Evolutionary conservation across 1,140 invertebrate species (phyloP).

Genomic region (Sitophilus oryzae): DNA sequence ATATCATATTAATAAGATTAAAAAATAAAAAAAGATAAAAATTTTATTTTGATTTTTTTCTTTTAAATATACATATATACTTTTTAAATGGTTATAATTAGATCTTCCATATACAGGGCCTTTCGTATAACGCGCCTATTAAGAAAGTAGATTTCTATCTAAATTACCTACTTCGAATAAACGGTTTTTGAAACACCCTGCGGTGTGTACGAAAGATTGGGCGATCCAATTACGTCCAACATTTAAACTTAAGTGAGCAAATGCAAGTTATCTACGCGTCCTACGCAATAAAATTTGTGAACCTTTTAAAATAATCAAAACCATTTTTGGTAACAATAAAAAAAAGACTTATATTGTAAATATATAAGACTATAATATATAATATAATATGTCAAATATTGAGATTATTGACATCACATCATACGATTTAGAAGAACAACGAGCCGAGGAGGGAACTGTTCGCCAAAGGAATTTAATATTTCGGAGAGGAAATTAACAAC

Average conservation of each 20-base stretch:
- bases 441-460: conserved; percentile 26
- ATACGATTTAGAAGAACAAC: conserved; percentile 42
- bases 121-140: not conserved
- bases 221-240: not conserved
- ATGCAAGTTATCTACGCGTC: conserved; percentile 31
- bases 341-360: conserved; percentile 29
- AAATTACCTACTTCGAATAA: too few relatives aligned
- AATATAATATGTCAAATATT: conserved; percentile 35
- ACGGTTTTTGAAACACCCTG: not conserved
- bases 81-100: not conserved
- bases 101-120: conserved; percentile 8
- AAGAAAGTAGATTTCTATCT: too few relatives aligned
- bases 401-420: conserved; percentile 45
- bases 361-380: conserved; percentile 30
- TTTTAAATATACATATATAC: too few relatives aligned
- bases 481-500: too few relatives aligned
- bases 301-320: conserved; percentile 29
- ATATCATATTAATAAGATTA: conserved; percentile 36
- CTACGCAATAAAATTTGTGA: conserved; percentile 31
- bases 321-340: conserved; percentile 36
- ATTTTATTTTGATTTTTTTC: too few relatives aligned
- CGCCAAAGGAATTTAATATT: too few relatives aligned
- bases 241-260: conserved; percentile 34
- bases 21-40: too few relatives aligned
- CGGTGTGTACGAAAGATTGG: not conserved